A percentile compares a stretch with the other conserved stretches of the same genome.
Conservation (phyloP, 2,888 invertebrate species). For the Brenthis daphne region DNA sequence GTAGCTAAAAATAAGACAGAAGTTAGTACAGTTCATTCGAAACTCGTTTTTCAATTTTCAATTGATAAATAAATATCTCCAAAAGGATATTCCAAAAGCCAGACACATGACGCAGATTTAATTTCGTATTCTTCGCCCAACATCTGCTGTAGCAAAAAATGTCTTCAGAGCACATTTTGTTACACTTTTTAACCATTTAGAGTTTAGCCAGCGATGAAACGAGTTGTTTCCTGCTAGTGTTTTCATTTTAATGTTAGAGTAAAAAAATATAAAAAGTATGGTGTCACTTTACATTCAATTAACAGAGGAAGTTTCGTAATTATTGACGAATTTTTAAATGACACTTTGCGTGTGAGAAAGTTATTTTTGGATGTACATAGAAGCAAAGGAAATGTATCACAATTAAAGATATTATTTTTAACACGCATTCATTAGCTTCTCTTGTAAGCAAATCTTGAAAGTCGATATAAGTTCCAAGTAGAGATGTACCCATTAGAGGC, state of each 20-base stretch:
- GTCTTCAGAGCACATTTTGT: constrained; percentile 29
- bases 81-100: constrained; percentile 20
- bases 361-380: no score
- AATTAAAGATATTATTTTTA: no score
- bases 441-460: no score
- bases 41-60: constrained; percentile 5
- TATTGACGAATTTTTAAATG: no score
- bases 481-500: no score
- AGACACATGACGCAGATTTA: constrained; percentile 44
- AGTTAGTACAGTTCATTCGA: no score
- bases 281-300: background rate
- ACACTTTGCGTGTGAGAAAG: no score
- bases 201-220: constrained; percentile 26
- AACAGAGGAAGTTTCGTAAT: background rate
- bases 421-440: no score
- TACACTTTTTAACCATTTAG: constrained; percentile 32
- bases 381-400: no score
- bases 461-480: no score
- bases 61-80: constrained; percentile 4
- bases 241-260: constrained; percentile 18
- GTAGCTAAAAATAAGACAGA: no score
- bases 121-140: constrained; percentile 49
- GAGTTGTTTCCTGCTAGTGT: constrained; percentile 33
- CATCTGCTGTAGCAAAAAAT: constrained; percentile 53
- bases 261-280: background rate